These are phyloP conservation scores for Sebastes oblongus DNA, from an alignment of 2,797 vertebrate genomes.

Conservation along the genomic window DNA sequence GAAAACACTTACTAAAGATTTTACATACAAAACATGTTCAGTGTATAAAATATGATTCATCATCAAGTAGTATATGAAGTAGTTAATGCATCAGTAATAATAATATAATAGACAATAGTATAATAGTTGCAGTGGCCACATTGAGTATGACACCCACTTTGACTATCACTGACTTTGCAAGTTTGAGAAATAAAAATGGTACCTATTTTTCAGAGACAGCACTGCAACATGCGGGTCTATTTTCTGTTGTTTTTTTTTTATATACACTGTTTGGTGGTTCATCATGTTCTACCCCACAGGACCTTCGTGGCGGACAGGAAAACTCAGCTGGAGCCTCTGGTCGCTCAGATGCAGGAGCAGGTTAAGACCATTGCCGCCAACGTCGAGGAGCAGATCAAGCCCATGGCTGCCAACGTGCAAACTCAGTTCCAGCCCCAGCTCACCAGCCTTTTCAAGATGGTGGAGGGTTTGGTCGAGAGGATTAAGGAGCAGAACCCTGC, in stretches of 20 bases:
- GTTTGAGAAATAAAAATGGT: background rate
- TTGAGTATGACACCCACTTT: background rate
- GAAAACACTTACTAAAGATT: too few relatives aligned
- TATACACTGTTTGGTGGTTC: background rate
- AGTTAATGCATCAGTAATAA: too few relatives aligned
- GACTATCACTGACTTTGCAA: background rate
- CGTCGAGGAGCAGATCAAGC: slow-evolving; percentile 56
- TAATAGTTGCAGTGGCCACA: too few relatives aligned
- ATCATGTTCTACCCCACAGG: slow-evolving; percentile 38
- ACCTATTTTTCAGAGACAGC: background rate
- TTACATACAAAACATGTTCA: too few relatives aligned
- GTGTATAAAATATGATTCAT: too few relatives aligned
- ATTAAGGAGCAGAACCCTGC: slow-evolving; percentile 26
- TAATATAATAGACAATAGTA: too few relatives aligned
- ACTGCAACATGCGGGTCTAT: too few relatives aligned
- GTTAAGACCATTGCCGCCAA: slow-evolving; percentile 1
- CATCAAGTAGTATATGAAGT: too few relatives aligned
- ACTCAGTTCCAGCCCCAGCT: slow-evolving; percentile 58
- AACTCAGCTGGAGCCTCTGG: slow-evolving; percentile 65
- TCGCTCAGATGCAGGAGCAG: slow-evolving; percentile 56
- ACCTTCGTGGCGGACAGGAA: slow-evolving; percentile 49
- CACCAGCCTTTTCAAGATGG: slow-evolving; percentile 35
- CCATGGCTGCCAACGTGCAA: slow-evolving; percentile 50
- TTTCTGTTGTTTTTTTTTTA: background rate
- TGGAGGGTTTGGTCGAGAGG: slow-evolving; percentile 38